phyloP scores from a whole-genome alignment of 1,140 invertebrate genomes.

The Elymnias hypermnestra region DNA sequence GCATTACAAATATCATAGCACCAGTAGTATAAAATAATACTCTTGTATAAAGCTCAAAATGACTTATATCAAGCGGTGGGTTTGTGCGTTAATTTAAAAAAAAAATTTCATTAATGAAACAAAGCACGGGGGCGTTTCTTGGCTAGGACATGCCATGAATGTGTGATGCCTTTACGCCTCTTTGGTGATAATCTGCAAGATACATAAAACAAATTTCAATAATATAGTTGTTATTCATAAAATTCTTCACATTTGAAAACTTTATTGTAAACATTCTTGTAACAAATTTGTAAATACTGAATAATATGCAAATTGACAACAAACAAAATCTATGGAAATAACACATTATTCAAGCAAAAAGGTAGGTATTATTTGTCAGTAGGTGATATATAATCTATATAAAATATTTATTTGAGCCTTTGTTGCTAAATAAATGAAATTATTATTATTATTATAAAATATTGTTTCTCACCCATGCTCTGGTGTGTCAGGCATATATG shows the following conservation, averaged over 20 bases:
- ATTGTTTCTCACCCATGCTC: slow-evolving; percentile 58
- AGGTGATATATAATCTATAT: too few relatives aligned
- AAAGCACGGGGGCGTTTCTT: slow-evolving; percentile 60
- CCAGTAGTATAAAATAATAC: slow-evolving; percentile 29
- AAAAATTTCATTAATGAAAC: slow-evolving; percentile 39
- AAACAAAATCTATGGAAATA: too few relatives aligned
- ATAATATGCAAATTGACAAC: too few relatives aligned
- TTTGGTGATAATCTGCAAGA: slow-evolving; percentile 61
- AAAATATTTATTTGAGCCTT: too few relatives aligned
- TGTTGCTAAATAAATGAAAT: too few relatives aligned
- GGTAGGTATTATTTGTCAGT: too few relatives aligned
- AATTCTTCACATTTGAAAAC: too few relatives aligned
- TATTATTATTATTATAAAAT: slow-evolving; percentile 11
- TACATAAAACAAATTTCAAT: too few relatives aligned
- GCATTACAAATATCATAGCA: slow-evolving; percentile 4
- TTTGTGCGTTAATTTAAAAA: slow-evolving; percentile 29
- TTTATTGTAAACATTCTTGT: too few relatives aligned
- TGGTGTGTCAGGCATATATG: slow-evolving; percentile 69
- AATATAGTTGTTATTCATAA: too few relatives aligned
- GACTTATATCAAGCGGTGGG: slow-evolving; percentile 54
- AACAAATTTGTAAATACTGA: too few relatives aligned
- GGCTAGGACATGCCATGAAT: slow-evolving; percentile 56
- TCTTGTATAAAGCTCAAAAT: slow-evolving; percentile 27
- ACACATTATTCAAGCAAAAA: too few relatives aligned
- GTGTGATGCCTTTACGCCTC: slow-evolving; percentile 48